Evolutionary conservation across 2,888 invertebrate genomes (phyloP), one percentile per base, ranked within the genome.

Genomic region (Agriotes lineatus): DNA sequence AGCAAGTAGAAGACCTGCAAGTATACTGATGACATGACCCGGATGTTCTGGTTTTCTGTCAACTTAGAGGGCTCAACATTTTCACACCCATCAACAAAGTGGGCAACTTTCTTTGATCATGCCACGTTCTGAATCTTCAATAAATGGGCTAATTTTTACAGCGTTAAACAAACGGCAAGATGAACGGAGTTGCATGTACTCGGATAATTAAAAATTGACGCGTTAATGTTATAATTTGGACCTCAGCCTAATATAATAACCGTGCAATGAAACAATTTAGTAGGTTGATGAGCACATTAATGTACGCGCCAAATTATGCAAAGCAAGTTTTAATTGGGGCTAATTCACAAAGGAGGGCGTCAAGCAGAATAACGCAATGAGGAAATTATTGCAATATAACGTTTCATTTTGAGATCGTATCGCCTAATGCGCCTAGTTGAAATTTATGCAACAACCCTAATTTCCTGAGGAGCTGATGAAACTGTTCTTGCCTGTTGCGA

Each of bases 201-300:
- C n/a, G n/a, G n/a, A n/a, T n/a, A n/a, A n/a, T n/a, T n/a, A n/a
- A n/a, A n/a, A n/a, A n/a, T n/a, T n/a, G n/a, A n/a, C n/a, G n/a
- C n/a, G n/a, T n/a, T n/a, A n/a, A n/a, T n/a, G n/a, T n/a, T n/a
- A n/a, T n/a, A n/a, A n/a, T n/a, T n/a, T n/a, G n/a, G n/a, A n/a
- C n/a, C n/a, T n/a, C n/a, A n/a, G n/a, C n/a, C n/a, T 45, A 20
- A 45, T 45, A 20, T 45, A 45, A 45, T 45, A 45, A 45, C 20
- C 19, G 20, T 20, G n/a, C 20, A 45, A 4, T 9, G 45, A 20
- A 45, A 10, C n/a, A 45, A 45, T 19, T 20, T 45, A 45, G 7
- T 45, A 20, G n/a, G n/a, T 16, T n/a, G 45, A 20, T 45, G 20
- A 45, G 20, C 18, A 44, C 19, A 44, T 39, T 25, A 37, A 37